phyloP scores from a whole-genome alignment of 2,113 vertebrate genomes.

The Potamarius usumacintae region DNA sequence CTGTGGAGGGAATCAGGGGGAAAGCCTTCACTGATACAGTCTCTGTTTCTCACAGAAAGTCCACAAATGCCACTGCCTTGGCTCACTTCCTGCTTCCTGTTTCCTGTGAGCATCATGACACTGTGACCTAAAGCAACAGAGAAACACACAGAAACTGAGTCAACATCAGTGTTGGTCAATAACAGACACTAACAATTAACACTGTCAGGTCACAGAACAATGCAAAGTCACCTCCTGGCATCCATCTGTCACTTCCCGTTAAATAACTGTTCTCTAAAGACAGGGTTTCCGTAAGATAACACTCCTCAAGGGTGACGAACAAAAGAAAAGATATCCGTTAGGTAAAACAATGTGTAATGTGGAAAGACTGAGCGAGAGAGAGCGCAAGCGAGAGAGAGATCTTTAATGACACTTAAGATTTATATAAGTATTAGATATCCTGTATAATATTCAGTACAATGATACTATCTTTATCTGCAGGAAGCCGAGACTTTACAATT shows the following conservation, averaged over 20 bases:
- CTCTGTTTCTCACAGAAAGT: slow-evolving; percentile 62
- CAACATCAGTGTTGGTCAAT: background rate
- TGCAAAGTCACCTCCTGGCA: slow-evolving; percentile 42
- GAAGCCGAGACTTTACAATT: slow-evolving; percentile 2
- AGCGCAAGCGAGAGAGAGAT: background rate
- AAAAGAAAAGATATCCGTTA: background rate
- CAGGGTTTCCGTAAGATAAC: slow-evolving; percentile 2
- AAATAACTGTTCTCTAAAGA: background rate
- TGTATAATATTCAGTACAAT: background rate
- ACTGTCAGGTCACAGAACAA: slow-evolving; percentile 28
- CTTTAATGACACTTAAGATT: background rate
- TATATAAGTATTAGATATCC: background rate
- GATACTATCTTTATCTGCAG: background rate
- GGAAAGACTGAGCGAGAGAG: background rate
- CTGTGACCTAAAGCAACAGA: background rate
- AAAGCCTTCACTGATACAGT: slow-evolving; percentile 28
- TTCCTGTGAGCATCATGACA: slow-evolving; percentile 22
- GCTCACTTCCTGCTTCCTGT: slow-evolving; percentile 48
- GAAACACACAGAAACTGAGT: background rate
- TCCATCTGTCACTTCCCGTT: slow-evolving; percentile 41
- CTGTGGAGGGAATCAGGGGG: background rate
- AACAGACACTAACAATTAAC: slow-evolving; percentile 1
- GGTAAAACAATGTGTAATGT: background rate
- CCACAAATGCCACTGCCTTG: slow-evolving; percentile 57
- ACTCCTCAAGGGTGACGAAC: background rate